These are phyloP conservation scores for Lepidotrigona ventralis DNA, from an alignment of 1,140 invertebrate genomes.

Conservation along the genomic window DNA sequence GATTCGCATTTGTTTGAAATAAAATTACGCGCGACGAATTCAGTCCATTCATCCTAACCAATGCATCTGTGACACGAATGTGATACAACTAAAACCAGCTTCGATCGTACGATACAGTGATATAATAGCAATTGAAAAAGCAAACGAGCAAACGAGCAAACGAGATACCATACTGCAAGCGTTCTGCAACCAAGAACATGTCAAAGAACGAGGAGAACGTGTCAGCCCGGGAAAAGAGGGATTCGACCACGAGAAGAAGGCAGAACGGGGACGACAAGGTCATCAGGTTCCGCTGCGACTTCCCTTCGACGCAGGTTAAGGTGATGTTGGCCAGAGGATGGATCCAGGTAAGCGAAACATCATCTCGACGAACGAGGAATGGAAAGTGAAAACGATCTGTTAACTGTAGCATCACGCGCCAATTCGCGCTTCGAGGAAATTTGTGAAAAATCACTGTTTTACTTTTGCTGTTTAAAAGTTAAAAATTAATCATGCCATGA, in stretches of 20 bases:
- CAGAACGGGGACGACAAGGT: conserved; percentile 45
- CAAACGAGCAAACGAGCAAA: too few relatives aligned
- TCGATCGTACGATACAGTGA: too few relatives aligned
- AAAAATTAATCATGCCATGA: not conserved
- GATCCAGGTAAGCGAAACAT: conserved; percentile 64
- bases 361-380: conserved; percentile 6
- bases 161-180: not conserved
- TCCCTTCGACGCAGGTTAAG: conserved; percentile 63
- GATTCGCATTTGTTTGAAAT: not conserved
- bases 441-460: too few relatives aligned
- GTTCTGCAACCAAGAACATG: not conserved
- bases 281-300: conserved; percentile 70
- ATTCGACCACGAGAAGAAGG: conserved; percentile 21
- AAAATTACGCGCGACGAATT: not conserved
- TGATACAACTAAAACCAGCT: too few relatives aligned
- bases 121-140: too few relatives aligned
- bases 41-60: not conserved
- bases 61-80: too few relatives aligned
- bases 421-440: too few relatives aligned
- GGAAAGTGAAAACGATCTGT: too few relatives aligned
- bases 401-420: too few relatives aligned
- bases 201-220: not conserved
- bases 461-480: not conserved
- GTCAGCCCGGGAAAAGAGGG: not conserved
- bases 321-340: conserved; percentile 72